Evolutionary conservation across 2,797 vertebrate genomes (phyloP).

Genomic region (Remorina albescens): DNA sequence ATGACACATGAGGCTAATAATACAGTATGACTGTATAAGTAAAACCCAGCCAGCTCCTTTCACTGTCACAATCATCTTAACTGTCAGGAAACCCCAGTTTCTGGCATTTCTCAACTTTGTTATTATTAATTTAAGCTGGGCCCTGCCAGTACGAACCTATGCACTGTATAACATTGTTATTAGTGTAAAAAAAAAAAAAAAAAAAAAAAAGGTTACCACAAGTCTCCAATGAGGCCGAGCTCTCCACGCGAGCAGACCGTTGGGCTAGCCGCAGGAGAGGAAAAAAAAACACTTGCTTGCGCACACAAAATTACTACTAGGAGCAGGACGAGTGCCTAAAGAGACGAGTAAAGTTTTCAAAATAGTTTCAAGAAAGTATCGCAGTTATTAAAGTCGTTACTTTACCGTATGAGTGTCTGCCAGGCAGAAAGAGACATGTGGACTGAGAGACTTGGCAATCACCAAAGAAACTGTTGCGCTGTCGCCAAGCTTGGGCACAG

Average conservation of each 20-base stretch:
- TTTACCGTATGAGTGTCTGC: conserved; percentile 34
- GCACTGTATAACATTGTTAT: conserved; percentile 65
- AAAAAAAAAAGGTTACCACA: conserved; percentile 48
- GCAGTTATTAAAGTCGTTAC: conserved; percentile 55
- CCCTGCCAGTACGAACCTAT: conserved; percentile 39
- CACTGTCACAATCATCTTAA: conserved; percentile 53
- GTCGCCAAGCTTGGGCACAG: neutral
- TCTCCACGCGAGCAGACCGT: conserved; percentile 75
- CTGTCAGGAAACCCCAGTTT: conserved; percentile 69
- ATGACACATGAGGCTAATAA: conserved; percentile 55
- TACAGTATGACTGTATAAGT: conserved; percentile 51
- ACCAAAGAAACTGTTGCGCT: conserved; percentile 11
- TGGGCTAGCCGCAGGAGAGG: conserved; percentile 63
- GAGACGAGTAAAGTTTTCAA: conserved; percentile 59
- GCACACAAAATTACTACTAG: conserved; percentile 56
- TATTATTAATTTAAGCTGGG: conserved; percentile 67
- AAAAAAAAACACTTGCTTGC: conserved; percentile 20
- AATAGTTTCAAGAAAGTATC: conserved; percentile 57
- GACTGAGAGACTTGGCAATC: conserved; percentile 32
- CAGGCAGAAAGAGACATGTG: conserved; percentile 31
- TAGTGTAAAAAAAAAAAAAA: conserved; percentile 45
- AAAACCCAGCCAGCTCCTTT: conserved; percentile 39
- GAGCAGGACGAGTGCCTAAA: conserved; percentile 50
- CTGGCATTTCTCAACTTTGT: conserved; percentile 60
- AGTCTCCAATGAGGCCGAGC: conserved; percentile 74